A percentile compares a stretch with the other conserved stretches of the same genome.
Evolutionary conservation across 2,888 invertebrate species (phyloP).

Genomic region (Eustalomyia histrio): DNA sequence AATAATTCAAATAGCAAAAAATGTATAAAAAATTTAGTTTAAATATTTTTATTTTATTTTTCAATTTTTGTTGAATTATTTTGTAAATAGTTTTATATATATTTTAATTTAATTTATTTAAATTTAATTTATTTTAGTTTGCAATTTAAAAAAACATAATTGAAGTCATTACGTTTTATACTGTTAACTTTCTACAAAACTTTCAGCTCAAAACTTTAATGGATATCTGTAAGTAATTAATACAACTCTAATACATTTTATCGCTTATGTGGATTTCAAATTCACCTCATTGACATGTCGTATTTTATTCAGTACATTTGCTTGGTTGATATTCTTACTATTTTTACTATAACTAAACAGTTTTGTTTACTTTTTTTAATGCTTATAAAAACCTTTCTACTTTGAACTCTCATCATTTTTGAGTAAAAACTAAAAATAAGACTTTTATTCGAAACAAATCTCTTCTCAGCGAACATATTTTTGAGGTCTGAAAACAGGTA

Average conservation of each 20-base stretch:
- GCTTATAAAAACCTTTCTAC: no score
- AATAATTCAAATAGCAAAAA: conserved; percentile 67
- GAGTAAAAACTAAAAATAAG: no score
- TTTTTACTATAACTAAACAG: no score
- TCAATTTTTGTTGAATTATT: conserved; percentile 48
- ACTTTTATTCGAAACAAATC: no score
- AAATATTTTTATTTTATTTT: conserved; percentile 55
- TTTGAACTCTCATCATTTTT: no score
- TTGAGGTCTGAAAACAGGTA: no score
- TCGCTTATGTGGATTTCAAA: no score
- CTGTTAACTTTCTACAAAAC: neutral
- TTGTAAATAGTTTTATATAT: conserved; percentile 63
- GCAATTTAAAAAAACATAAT: neutral
- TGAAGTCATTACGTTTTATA: conserved; percentile 45
- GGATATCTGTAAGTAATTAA: neutral
- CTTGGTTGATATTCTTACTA: no score
- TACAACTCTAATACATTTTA: neutral
- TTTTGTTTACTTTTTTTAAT: no score
- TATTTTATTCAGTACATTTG: no score
- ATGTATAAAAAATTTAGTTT: conserved; percentile 66
- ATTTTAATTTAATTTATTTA: conserved; percentile 56
- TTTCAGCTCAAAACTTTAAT: conserved; percentile 17
- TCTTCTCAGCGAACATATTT: no score
- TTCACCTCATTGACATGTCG: no score
- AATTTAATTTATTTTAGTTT: conserved; percentile 14